Evolutionary conservation across 2,797 vertebrate species (phyloP), one percentile per base, ranked within the genome.

Genomic region (Phrynocephalus guinanensis): DNA sequence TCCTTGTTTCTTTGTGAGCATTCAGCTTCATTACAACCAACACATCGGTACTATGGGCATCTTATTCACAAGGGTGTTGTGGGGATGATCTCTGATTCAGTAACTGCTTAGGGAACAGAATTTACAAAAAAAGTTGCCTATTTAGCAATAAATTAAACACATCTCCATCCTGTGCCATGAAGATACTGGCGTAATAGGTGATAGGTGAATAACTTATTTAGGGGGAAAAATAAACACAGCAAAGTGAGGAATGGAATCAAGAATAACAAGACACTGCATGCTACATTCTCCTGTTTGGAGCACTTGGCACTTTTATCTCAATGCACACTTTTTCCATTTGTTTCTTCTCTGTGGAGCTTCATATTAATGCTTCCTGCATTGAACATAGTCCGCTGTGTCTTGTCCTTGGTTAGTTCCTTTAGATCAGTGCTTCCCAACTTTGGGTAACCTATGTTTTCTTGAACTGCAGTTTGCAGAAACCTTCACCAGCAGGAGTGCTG

Each of bases 11-110:
- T 84, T 73, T n/a, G 3, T 72, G 26, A 66, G 9, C 79, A 67
- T n/a, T 86, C 11, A 48, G 28, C 63, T 83, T 24, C 28, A 28
- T 52, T 79, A 50, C 60, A 72, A 85, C 60, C 81, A 86, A 71
- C 20, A 48, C 13, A 22, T 48, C 73, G 24, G 22, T 30, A 56
- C 56, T 63, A 71, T 72, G n/a, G 24, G 38, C 66, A 13, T 66
- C 44, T 73, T 84, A 48, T 26, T 30, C 13, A 44, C 28, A 60
- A 80, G 15, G 16, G 26, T 50, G 9, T 28, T 70, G 24, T 80
- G 16, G 15, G 22, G 56, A 20, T 67, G 24, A 86, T 72, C 38
- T 80, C 50, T 70, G 20, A 81, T 50, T 26, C 16, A 63, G 15
- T 56, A 70, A 83, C 48, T 77, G 48, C 4, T 80, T 87, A 75